phyloP scores from a whole-genome alignment of 2,113 vertebrate genomes.

The Microcebus griseorufus region DNA sequence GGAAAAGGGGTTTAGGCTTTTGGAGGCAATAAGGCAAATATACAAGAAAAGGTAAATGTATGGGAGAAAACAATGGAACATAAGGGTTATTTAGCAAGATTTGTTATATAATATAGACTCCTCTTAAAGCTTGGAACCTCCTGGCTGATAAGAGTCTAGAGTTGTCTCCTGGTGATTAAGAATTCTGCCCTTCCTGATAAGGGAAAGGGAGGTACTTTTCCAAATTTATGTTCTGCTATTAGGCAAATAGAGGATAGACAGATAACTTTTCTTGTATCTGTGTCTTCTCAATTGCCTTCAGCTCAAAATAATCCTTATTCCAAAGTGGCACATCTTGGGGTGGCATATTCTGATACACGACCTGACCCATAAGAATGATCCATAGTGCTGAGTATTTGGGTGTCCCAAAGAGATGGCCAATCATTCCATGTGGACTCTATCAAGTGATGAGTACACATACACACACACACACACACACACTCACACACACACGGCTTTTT shows the following conservation, averaged over 20 bases:
- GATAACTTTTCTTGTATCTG: background rate
- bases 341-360: background rate
- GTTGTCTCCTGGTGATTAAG: background rate
- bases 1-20: background rate
- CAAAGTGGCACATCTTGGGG: background rate
- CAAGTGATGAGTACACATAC: background rate
- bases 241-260: background rate
- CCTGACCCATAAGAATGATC: background rate
- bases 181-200: background rate
- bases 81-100: background rate
- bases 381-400: background rate
- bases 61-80: background rate
- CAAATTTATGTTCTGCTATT: background rate
- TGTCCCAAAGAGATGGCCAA: background rate
- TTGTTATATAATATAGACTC: background rate
- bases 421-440: background rate
- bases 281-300: background rate
- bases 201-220: background rate
- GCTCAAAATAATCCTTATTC: background rate
- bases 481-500: background rate
- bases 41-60: background rate
- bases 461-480: background rate
- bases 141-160: background rate
- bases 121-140: background rate
- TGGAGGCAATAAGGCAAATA: background rate